Evolutionary conservation across 2,888 invertebrate species (phyloP), one percentile per base, ranked within the genome.

Genomic region (Orthosia gracilis): DNA sequence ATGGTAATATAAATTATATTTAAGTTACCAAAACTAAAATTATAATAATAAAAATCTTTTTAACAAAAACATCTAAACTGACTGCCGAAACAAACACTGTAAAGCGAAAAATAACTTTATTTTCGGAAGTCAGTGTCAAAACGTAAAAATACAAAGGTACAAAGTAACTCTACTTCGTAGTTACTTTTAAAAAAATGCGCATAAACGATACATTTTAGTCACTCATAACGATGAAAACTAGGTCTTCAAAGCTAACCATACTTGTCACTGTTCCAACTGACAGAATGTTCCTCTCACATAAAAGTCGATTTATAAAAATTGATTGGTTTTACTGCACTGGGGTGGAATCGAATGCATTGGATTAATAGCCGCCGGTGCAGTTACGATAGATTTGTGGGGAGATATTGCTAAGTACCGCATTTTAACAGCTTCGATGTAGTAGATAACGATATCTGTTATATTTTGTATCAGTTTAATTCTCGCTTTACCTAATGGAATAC

Each of bases 371-470:
- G 59, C 75, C 58, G 78, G 82, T 81, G 86, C 87, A 87, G 85
- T 84, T 76, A 85, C 86, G 76, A 83, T 74, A 82, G 90, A 91
- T 91, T 77, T 87, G 89, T 90, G 91, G 91, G 92, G 93, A 92
- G 92, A 91, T 91, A 88, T 74, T 67, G 83, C 85, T 90, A 89
- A 90, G 87, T 90, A 89, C 84, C 84, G 84, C 88, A 82, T 90
- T 88, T 91, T 90, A 86, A 84, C 83, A 91, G 68, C 88, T 88
- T 85, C 63, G 73, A 89, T 89, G 88, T 54, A n/a, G 40, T 23
- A 54, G 78, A 81, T 81, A 76, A 67, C 18, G 67, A 9, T 4
- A 1, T 52, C 31, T 75, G 21, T 74, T 13, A 62, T 66, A 49
- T 40, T 68, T 55, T 65, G 13, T 61, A n/a, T 18, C 12, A n/a